Evolutionary conservation across 2,797 vertebrate species (phyloP), one percentile per base, ranked within the genome.

Genomic region (Lepidocolaptes lacrymiger): DNA sequence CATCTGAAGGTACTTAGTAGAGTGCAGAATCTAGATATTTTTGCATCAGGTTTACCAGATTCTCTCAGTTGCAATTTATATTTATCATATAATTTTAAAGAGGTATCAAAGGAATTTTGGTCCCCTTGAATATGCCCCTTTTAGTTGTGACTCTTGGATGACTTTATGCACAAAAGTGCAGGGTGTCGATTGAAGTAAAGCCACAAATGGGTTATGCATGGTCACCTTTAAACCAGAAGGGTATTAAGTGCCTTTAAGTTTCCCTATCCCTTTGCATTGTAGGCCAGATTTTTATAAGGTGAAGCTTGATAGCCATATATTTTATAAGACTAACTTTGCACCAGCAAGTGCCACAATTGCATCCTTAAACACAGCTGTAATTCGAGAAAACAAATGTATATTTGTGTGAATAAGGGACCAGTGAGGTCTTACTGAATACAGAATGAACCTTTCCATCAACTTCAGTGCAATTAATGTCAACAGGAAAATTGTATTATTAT

Each of bases 91-190:
- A 61, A 89, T 91, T 92, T 92, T 83, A 74, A 95, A 91, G 61
- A 87, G 28, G 61, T 26, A 58, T 74, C 74, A 87, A 83, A 91
- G 80, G 85, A 95, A 77, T 77, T 85, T 68, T 51, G 52, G 81
- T 32, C 49, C 55, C 61, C n/a, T 89, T 68, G 74, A 91, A 87
- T 67, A 43, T 51, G 51, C 43, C 32, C 63, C 73, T 88, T 82
- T 91, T 54, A 79, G 49, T 43, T 85, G 54, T 91, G 90, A 95
- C 81, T 95, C 89, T 88, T 92, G 91, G 91, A 94, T 93, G 89
- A 94, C 84, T 95, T 80, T 58, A 58, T 48, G 32, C 61, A 62
- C 44, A 34, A 62, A 93, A 91, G 67, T 44, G 46, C 54, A 85
- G 54, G 27, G 52, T 85, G 71, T 87, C 7, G 20, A 83, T 2